A percentile compares a stretch with the other conserved stretches of the same genome.
These are phyloP conservation scores for Carcina quercana DNA, from an alignment of 2,888 invertebrate species.

Conservation along the genomic window DNA sequence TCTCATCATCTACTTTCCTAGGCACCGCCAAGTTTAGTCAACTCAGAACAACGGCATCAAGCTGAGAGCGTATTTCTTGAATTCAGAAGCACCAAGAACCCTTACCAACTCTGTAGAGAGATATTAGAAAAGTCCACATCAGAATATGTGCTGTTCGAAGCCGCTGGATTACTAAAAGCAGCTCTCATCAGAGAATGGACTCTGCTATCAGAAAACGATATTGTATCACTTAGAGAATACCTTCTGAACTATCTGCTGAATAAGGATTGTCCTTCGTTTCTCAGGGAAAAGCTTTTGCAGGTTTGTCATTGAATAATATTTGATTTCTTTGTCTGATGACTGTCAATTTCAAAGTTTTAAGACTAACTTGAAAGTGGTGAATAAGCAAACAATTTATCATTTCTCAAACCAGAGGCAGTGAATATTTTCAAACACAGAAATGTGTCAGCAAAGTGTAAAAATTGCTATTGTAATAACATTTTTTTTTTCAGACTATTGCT, in stretches of 20 bases:
- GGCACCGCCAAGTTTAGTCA: slow-evolving; percentile 87
- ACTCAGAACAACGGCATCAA: slow-evolving; percentile 83
- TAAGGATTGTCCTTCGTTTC: slow-evolving; percentile 81
- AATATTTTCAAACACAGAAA: no score
- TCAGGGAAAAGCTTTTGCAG: slow-evolving; percentile 82
- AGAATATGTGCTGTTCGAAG: slow-evolving; percentile 91
- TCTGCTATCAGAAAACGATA: slow-evolving; percentile 79
- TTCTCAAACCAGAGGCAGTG: no score
- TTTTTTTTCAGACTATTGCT: slow-evolving; percentile 79
- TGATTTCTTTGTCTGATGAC: no score
- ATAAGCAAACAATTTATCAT: no score
- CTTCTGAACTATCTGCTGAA: slow-evolving; percentile 84
- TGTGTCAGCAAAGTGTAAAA: not conserved
- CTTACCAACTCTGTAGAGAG: slow-evolving; percentile 85
- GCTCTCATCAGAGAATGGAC: slow-evolving; percentile 91
- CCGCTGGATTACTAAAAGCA: slow-evolving; percentile 86
- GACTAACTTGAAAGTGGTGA: no score
- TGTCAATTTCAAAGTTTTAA: no score
- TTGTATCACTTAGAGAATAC: slow-evolving; percentile 83
- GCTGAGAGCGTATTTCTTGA: slow-evolving; percentile 89
- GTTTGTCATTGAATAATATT: slow-evolving; percentile 53
- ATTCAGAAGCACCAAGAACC: slow-evolving; percentile 87
- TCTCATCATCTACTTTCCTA: slow-evolving; percentile 37
- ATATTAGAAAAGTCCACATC: slow-evolving; percentile 82
- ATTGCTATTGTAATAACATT: no score